A percentile compares a stretch with the other conserved stretches of the same genome.
Conservation (phyloP, 2,113 vertebrate species). For the Gymnorhina tibicen region DNA sequence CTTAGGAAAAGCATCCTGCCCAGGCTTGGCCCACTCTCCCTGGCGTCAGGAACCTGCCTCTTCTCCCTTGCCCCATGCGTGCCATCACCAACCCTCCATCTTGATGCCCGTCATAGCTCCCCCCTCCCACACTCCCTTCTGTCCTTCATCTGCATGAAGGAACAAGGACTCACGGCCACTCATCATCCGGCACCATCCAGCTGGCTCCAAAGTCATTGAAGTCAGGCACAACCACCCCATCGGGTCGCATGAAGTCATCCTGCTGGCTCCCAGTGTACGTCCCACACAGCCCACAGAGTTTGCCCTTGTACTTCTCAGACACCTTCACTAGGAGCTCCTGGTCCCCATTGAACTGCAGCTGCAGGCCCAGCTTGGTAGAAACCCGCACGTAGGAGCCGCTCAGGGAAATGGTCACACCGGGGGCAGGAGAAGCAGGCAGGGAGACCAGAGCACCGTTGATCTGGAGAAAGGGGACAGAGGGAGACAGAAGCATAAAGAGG, state of each 20-base stretch:
- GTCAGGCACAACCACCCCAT: conserved; percentile 40
- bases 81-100: background rate
- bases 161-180: conserved; percentile 28
- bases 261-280: conserved; percentile 69
- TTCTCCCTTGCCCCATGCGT: background rate
- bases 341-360: conserved; percentile 56
- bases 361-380: conserved; percentile 46
- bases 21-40: background rate
- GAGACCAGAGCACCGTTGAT: conserved; percentile 16
- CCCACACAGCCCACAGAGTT: conserved; percentile 81
- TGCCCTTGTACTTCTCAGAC: conserved; percentile 62
- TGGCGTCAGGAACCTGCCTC: background rate
- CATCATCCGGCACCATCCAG: conserved; percentile 55
- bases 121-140: background rate
- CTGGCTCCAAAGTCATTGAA: conserved; percentile 62
- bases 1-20: background rate
- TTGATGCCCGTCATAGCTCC: background rate
- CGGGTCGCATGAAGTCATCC: conserved; percentile 71
- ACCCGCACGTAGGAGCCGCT: conserved; percentile 39
- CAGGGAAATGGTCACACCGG: background rate
- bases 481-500: background rate
- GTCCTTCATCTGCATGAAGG: fast-evolving
- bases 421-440: conserved; percentile 2
- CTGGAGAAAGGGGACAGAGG: background rate
- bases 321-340: conserved; percentile 72